Evolutionary conservation across 2,113 vertebrate species (phyloP).

Genomic region (Cervus canadensis): DNA sequence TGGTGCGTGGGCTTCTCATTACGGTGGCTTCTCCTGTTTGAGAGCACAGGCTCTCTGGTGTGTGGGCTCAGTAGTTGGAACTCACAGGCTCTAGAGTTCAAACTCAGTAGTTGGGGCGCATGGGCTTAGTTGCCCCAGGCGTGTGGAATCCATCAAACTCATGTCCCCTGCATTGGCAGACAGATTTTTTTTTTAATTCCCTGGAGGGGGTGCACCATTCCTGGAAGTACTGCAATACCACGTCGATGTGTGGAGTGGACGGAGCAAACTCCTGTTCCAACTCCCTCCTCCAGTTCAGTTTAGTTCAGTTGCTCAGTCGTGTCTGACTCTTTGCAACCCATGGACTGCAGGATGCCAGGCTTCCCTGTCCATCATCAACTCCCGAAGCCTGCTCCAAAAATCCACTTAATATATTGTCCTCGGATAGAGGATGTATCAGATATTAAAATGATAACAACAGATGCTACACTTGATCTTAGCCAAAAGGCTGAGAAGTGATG

Average conservation of each 20-base stretch:
- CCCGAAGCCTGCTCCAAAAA: background rate
- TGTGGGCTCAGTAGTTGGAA: background rate
- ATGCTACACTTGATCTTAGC: background rate
- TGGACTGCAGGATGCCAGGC: background rate
- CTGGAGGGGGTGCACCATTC: rapidly evolving
- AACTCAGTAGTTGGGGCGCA: background rate
- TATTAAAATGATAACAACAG: background rate
- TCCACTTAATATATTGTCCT: background rate
- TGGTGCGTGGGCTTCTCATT: background rate
- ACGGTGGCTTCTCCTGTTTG: background rate
- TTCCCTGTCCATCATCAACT: background rate
- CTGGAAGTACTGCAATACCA: background rate
- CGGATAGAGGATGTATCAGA: background rate
- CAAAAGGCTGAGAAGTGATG: background rate
- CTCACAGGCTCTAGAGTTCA: background rate
- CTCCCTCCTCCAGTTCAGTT: background rate
- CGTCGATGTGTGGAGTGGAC: background rate
- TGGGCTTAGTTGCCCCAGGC: background rate
- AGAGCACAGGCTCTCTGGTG: background rate
- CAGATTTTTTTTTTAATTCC: background rate
- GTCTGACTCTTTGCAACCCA: background rate
- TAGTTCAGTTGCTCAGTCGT: background rate
- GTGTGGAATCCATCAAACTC: background rate
- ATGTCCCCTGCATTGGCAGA: background rate
- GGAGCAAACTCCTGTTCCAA: background rate